phyloP scores from a whole-genome alignment of 2,797 vertebrate species.

The Artibeus jamaicensis region DNA sequence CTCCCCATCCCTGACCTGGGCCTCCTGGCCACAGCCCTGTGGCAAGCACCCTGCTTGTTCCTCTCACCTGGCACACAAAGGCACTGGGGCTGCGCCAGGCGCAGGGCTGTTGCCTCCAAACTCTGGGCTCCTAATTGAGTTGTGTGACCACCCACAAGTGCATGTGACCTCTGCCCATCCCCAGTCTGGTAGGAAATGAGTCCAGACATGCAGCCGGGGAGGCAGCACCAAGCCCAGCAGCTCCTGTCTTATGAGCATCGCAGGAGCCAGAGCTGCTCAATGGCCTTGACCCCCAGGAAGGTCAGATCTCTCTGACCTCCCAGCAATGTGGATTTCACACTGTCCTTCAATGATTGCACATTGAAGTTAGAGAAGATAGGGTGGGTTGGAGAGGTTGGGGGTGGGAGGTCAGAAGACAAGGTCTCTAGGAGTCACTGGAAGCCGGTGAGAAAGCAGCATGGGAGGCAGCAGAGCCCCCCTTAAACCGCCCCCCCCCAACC shows the following conservation, averaged over 20 bases:
- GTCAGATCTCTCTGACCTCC: background rate
- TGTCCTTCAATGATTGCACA: background rate
- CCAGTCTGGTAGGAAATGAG: background rate
- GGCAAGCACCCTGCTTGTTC: background rate
- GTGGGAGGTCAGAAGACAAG: background rate
- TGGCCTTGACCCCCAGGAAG: background rate
- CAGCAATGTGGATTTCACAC: background rate
- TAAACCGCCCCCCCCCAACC: too few species aligned
- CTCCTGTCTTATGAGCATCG: background rate
- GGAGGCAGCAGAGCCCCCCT: background rate
- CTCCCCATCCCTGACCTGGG: background rate
- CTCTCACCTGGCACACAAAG: background rate
- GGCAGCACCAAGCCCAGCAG: background rate
- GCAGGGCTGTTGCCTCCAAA: background rate
- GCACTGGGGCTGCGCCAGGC: fast-evolving
- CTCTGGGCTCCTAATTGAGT: background rate
- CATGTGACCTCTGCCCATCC: background rate
- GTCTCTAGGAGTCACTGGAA: background rate
- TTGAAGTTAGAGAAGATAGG: background rate
- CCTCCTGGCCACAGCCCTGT: background rate
- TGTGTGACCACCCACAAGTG: background rate
- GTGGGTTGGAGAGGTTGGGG: fast-evolving
- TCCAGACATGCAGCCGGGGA: background rate
- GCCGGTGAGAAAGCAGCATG: background rate
- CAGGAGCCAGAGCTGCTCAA: background rate